Evolutionary conservation across 2,113 vertebrate species (phyloP), one percentile per base, ranked within the genome.

Genomic region (Bathybates hornii): DNA sequence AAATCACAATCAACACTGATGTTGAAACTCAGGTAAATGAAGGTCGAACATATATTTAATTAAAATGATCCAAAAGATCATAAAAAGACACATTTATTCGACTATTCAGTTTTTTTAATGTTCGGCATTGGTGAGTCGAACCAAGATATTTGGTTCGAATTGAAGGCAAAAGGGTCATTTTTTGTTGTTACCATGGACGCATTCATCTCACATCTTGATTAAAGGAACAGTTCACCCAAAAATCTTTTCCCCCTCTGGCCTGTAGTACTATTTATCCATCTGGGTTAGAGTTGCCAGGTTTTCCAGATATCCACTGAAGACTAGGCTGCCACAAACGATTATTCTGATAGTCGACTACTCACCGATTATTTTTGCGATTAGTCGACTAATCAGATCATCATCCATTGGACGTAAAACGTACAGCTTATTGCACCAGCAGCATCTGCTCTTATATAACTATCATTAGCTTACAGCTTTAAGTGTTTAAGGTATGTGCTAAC

Each of bases 91-190:
- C 12, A 73, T 24, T 71, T 24, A 6, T 71, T 71, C 7, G 14
- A 68, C n/a, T 21, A 0, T 9, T 71, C 19, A 14, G 36, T 1
- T 14, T 71, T 68, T 66, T 66, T 66, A n/a, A 66, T 3, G 10
- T 38, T 38, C 5, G 4, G 12, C 12, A 0, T 14, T 57, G 19
- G 17, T 21, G 34, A 66, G 34, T 21, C 0, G 4, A 66, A 66
- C 17, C 4, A 0, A 21, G 34, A 66, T 38, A 38, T 66, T 66
- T 38, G 34, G 61, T 21, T 41, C 0, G 0, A 41, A 1, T 21
- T 41, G 19, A 41, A 68, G 19, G 11, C 10, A 68, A 68, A 38
- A 21, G 34, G 32, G 61, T 38, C 3, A 21, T 21, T 38, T 66
- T 8, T 1, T 66, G 34, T 21, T n/a, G 34, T 38, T 38, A 3